These are phyloP conservation scores for Coregonus clupeaformis DNA, from an alignment of 2,113 vertebrate species.

Conservation along the genomic window DNA sequence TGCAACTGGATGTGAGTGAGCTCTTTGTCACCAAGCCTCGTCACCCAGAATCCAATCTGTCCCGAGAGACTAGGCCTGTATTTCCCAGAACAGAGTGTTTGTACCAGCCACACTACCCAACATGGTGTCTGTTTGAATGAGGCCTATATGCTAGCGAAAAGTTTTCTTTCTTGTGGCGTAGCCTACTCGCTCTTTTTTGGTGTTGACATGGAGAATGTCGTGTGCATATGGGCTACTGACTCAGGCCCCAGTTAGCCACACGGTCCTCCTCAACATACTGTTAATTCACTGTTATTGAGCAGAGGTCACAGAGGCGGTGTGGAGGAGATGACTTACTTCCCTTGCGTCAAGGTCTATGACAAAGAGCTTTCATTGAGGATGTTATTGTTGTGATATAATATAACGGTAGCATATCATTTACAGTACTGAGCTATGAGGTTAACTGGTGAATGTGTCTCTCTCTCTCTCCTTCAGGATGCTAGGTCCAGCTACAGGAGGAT, in stretches of 20 bases:
- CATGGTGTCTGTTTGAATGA: neutral
- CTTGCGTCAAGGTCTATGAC: neutral
- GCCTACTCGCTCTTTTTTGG: too few relatives aligned
- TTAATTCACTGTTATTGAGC: neutral
- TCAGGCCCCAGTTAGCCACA: too few relatives aligned
- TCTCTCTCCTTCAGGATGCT: slow-evolving; percentile 77
- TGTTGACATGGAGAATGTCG: too few relatives aligned
- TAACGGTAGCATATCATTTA: neutral
- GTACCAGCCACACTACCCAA: neutral
- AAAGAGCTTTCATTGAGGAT: neutral
- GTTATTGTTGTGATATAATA: neutral
- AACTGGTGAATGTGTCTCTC: neutral
- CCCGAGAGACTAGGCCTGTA: too few relatives aligned
- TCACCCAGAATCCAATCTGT: too few relatives aligned
- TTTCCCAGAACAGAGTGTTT: too few relatives aligned
- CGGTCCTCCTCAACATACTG: neutral
- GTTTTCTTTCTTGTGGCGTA: neutral
- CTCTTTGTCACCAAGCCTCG: neutral
- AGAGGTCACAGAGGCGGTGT: too few relatives aligned
- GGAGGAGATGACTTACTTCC: too few relatives aligned
- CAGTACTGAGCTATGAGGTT: neutral
- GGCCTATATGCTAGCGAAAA: neutral
- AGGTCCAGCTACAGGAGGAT: slow-evolving; percentile 87
- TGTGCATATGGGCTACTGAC: too few relatives aligned
- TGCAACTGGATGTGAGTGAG: slow-evolving; percentile 85